Evolutionary conservation across 2,797 vertebrate genomes (phyloP).

Genomic region (Pseudomugil tenellus): DNA sequence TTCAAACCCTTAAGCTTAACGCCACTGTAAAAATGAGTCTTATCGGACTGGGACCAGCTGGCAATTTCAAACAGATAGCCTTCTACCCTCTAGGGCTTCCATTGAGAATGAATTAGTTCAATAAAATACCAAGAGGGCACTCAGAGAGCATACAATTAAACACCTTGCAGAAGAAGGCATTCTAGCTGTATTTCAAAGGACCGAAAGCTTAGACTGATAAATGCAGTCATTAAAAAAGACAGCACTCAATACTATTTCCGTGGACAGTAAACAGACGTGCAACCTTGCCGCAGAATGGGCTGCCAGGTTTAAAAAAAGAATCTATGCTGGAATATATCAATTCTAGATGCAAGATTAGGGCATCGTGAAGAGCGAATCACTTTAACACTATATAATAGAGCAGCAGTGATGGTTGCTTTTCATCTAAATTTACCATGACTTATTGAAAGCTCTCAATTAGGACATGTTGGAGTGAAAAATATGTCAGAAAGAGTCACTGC

Average conservation of each 20-base stretch:
- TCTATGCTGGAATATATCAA: too few relatives aligned
- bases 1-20: constrained; percentile 54
- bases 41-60: constrained; percentile 72
- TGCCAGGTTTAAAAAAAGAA: not conserved
- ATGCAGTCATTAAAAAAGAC: constrained; percentile 63
- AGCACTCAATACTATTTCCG: constrained; percentile 50
- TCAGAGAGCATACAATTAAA: constrained; percentile 69
- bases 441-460: constrained; percentile 33
- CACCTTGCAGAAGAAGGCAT: constrained; percentile 56
- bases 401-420: constrained; percentile 19
- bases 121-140: constrained; percentile 65
- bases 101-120: constrained; percentile 70
- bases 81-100: constrained; percentile 63
- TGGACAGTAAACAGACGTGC: constrained; percentile 37
- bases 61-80: constrained; percentile 71
- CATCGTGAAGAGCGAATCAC: constrained; percentile 5
- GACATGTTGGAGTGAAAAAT: constrained; percentile 20
- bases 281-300: constrained; percentile 21
- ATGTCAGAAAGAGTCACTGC: constrained; percentile 21
- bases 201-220: constrained; percentile 58
- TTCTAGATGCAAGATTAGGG: not conserved
- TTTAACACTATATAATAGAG: constrained; percentile 3
- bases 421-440: constrained; percentile 29
- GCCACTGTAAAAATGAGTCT: constrained; percentile 66
- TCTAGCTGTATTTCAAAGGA: constrained; percentile 62